Evolutionary conservation across 2,888 invertebrate genomes (phyloP), one percentile per base, ranked within the genome.

Genomic region (Esperia sulphurella): DNA sequence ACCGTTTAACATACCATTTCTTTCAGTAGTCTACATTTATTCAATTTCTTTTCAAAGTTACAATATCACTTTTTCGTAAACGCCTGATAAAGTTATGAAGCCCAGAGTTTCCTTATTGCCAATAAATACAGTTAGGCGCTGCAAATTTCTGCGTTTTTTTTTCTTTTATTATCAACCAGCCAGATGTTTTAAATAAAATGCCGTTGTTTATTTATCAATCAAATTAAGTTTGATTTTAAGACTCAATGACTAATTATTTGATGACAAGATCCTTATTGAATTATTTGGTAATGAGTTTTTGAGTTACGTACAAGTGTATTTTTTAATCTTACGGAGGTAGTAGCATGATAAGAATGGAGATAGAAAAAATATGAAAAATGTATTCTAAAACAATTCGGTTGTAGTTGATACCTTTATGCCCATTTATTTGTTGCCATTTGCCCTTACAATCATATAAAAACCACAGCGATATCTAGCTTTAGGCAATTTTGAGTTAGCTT

Each of bases 71-170:
- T 42, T 42, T 42, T 43, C 28, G 28, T 8, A 49, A 42, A 45
- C 40, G 51, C 51, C 51, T 51, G 46, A 45, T 51, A 45, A 45
- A 51, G 48, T 51, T 48, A 35, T 40, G 33, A 47, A 30, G 43
- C 45, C 14, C 35, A 13, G 37, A 45, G 42, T 45, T 48, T 42
- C 35, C 39, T 51, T 48, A 51, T 48, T 51, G 48, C 51, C 45
- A 51, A 45, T 51, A 51, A 51, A 51, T 48, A 45, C 38, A 48
- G 28, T 45, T 40, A 51, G 51, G 48, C 51, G 48, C 48, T 14
- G 33, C 39, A 30, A 45, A 39, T 40, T 40, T 47, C 10, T 14
- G 37, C 21, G 21, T 28, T 41, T 3, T 6, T 39, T 14, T 39
- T 39, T 35, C n/a, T 35, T 33, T 33, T 33, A 33, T 33, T 30